Evolutionary conservation across 2,797 vertebrate species (phyloP).

Genomic region (Parambassis ranga): DNA sequence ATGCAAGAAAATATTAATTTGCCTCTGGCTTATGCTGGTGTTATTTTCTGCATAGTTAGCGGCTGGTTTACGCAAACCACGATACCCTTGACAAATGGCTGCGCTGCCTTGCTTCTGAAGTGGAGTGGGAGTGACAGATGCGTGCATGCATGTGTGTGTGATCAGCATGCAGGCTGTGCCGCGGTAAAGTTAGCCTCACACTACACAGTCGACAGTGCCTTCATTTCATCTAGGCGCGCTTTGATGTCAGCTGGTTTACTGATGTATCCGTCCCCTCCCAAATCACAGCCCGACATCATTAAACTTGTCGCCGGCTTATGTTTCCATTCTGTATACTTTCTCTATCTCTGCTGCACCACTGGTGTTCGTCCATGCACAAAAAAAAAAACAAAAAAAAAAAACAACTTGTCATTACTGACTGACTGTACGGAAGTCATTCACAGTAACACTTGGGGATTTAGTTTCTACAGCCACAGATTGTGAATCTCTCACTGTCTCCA

Average conservation of each 20-base stretch:
- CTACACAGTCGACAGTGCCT: constrained; percentile 30
- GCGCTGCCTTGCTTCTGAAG: constrained; percentile 21
- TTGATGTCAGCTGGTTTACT: constrained; percentile 46
- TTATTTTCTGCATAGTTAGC: constrained; percentile 32
- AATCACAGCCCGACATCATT: constrained; percentile 28
- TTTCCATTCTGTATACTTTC: constrained; percentile 37
- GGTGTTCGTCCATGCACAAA: constrained; percentile 5
- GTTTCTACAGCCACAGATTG: constrained; percentile 16
- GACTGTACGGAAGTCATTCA: constrained; percentile 26
- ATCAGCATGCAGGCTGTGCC: constrained; percentile 31
- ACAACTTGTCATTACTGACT: constrained; percentile 18
- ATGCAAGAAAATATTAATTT: constrained; percentile 52
- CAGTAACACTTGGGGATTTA: constrained; percentile 15
- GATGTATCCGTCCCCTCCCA: constrained; percentile 15
- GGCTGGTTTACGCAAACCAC: constrained; percentile 29
- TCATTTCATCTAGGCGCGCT: constrained; percentile 39
- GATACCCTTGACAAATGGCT: constrained; percentile 48
- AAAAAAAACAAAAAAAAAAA: constrained; percentile 10
- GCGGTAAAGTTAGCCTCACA: constrained; percentile 36
- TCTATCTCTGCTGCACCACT: constrained; percentile 22
- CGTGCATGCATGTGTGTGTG: constrained; percentile 5
- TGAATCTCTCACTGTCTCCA: constrained; percentile 6
- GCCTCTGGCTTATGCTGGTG: constrained; percentile 20
- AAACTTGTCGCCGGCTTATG: constrained; percentile 39
- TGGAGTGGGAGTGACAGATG: constrained; percentile 23